Base-by-base conservation (phyloP, 2,888 invertebrate species). In the Rhabditophanes sp. region DNA sequence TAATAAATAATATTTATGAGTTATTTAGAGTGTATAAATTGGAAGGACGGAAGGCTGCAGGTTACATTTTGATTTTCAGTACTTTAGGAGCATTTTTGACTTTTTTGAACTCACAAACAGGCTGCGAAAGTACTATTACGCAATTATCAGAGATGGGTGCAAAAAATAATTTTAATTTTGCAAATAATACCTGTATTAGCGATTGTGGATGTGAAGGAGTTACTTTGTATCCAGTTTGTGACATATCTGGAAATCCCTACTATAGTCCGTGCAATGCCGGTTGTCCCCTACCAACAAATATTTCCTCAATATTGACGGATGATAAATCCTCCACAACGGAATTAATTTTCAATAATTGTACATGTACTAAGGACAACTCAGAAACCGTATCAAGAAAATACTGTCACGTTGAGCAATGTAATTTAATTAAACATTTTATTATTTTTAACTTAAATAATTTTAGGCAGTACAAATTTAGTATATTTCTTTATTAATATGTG, bases 181-280 rank as follows among this genome's bases (percentile, higher is more conserved):
- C n/a, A 17, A 12, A 18, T 27, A n/a, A 26, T n/a, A 35, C 45
- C 5, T 67, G 67, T 42, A 55, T 64, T 36, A 25, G 30, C 4
- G 55, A 52, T 23, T 67, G 67, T 45, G 41, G 46, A 17, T 67
- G 67, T 37, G 56, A 59, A 2, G 47, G 50, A 1, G 44, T 50
- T 19, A 60, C 58, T 2, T 48, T 64, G 28, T 66, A 65, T 43
- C 67, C 67, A 1, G 57, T 67, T 3, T 67, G 67, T 38, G 41
- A 49, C 32, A 30, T 33, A 7, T 33, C 50, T 29, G 56, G 61
- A 15, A 41, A 46, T 4, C 53, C 61, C 3, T 66, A 55, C 40
- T 67, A 65, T 37, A 65, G 65, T 1, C 67, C 68, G 1, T 68
- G 68, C 42, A 57, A 61, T 33, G 58, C n/a, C n/a, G n/a, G n/a